Conservation (phyloP, 2,888 invertebrate species). For the Poecilus cupreus region DNA sequence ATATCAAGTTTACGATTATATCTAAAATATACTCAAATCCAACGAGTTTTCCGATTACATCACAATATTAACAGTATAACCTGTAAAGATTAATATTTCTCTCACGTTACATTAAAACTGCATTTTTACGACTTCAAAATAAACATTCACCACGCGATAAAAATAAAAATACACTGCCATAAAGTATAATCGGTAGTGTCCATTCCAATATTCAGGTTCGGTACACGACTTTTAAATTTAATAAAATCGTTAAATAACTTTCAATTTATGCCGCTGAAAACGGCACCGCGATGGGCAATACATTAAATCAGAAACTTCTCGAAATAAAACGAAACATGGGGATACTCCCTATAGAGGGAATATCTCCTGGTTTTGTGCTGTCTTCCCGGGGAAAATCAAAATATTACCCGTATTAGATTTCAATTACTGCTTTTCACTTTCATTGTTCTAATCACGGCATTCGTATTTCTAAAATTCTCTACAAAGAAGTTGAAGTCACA, state of each 20-base stretch:
- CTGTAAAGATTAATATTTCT: constrained; percentile 11
- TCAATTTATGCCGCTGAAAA: constrained; percentile 8
- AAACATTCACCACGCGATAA: neutral
- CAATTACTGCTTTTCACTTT: too few species aligned
- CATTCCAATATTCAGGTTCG: neutral
- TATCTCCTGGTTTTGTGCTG: neutral
- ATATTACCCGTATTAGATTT: neutral
- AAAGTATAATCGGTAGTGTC: constrained; percentile 26
- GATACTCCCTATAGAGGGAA: neutral
- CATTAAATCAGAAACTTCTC: neutral
- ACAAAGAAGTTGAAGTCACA: too few species aligned
- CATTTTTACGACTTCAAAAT: neutral
- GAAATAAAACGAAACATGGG: constrained; percentile 7
- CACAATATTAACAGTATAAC: neutral
- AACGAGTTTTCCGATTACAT: neutral
- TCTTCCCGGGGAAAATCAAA: neutral
- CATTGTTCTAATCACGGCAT: too few species aligned
- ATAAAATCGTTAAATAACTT: constrained; percentile 45
- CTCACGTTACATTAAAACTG: neutral
- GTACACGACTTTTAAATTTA: constrained; percentile 37
- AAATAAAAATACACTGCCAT: constrained; percentile 12
- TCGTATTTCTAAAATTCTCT: too few species aligned
- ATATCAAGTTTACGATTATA: neutral
- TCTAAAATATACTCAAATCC: neutral
- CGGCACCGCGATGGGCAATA: constrained; percentile 21